Evolutionary conservation across 2,113 vertebrate species (phyloP).

Genomic region (Eublepharis macularius): DNA sequence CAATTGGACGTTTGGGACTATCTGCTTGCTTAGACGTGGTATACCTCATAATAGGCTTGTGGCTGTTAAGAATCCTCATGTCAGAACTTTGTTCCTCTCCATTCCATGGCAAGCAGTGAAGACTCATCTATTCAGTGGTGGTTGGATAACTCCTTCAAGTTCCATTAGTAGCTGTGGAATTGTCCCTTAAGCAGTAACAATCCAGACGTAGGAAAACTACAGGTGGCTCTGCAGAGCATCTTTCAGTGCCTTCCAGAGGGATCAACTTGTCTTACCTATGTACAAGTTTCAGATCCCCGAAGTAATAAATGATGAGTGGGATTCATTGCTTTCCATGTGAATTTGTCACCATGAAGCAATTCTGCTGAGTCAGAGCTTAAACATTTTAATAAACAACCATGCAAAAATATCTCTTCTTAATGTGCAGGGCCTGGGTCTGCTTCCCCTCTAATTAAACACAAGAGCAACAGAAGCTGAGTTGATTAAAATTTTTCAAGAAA

Average conservation of each 20-base stretch:
- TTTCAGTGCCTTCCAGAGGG: background rate
- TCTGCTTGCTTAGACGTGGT: background rate
- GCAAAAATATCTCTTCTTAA: background rate
- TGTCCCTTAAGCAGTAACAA: no score
- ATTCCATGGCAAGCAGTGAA: background rate
- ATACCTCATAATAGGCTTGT: background rate
- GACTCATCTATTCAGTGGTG: background rate
- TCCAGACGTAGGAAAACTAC: background rate
- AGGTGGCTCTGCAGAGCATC: background rate
- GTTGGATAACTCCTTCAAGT: background rate
- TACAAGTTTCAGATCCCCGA: no score
- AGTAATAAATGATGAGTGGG: background rate
- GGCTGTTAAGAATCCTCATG: background rate
- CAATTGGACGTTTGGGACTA: background rate
- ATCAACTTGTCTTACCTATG: background rate
- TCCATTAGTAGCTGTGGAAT: background rate
- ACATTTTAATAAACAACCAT: background rate
- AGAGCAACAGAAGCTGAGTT: background rate
- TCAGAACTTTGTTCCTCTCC: background rate
- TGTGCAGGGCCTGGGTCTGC: background rate
- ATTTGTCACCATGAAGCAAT: background rate
- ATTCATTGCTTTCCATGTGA: background rate
- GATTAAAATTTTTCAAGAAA: conserved; percentile 47
- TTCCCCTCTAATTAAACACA: background rate
- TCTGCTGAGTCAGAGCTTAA: background rate